Conservation (phyloP, 2,888 invertebrate genomes). For the Eudasyphora cyanicolor region DNA sequence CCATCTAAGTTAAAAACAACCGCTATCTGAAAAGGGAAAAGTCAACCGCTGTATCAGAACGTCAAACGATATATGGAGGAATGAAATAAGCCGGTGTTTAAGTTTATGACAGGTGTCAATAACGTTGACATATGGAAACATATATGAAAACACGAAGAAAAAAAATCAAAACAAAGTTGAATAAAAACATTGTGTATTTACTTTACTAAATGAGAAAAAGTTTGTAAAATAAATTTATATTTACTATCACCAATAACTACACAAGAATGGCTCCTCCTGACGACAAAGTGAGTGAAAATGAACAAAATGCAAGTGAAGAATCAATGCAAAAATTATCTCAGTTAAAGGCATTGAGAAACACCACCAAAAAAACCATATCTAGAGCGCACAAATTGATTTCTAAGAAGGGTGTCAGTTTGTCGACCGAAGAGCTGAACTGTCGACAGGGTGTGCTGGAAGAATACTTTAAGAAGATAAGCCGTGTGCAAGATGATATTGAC, state of each 20-base stretch:
- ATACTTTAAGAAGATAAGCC: conserved; percentile 57
- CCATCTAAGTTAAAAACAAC: neutral
- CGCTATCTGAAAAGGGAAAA: neutral
- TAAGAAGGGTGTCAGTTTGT: conserved; percentile 39
- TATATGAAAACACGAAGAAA: too few species aligned
- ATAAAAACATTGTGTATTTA: too few species aligned
- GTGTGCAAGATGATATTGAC: conserved; percentile 56
- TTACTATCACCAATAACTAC: neutral
- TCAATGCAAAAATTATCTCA: neutral
- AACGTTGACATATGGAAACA: too few species aligned
- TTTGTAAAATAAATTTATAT: too few species aligned
- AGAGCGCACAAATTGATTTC: conserved; percentile 51
- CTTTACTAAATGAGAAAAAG: too few species aligned
- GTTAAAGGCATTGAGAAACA: too few species aligned
- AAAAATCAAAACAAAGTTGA: too few species aligned
- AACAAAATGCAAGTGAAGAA: neutral
- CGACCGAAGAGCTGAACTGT: conserved; percentile 56
- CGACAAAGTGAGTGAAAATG: neutral
- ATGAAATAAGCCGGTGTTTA: too few species aligned
- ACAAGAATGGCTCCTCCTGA: neutral
- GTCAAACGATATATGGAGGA: too few species aligned
- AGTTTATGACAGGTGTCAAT: too few species aligned
- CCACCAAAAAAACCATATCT: conserved; percentile 56
- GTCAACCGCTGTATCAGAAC: too few species aligned
- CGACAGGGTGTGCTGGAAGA: conserved; percentile 60